phyloP scores from a whole-genome alignment of 2,113 vertebrate species.

The Pachypanchax playfairii region DNA sequence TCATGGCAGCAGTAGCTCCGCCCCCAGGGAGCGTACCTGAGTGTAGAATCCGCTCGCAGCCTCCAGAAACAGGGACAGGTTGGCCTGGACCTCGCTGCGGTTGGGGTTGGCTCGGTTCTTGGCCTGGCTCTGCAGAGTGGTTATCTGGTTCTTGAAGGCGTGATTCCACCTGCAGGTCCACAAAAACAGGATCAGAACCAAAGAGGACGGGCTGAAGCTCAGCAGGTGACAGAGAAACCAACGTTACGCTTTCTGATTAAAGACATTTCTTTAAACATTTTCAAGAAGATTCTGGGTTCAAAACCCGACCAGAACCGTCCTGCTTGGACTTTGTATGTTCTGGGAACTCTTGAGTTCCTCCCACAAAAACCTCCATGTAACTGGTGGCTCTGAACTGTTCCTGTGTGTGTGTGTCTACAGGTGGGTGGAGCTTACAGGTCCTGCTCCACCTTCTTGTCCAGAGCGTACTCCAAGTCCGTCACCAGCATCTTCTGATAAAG shows the following conservation, averaged over 20 bases:
- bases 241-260: no score
- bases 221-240: neutral
- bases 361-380: no score
- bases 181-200: neutral
- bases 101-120: slow-evolving; percentile 99
- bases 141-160: slow-evolving; percentile 99
- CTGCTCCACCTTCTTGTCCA: slow-evolving; percentile 99
- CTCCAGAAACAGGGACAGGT: slow-evolving; percentile 96
- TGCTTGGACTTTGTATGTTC: no score
- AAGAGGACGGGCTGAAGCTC: no score
- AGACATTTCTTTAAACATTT: no score
- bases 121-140: slow-evolving; percentile 97
- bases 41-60: slow-evolving; percentile 99
- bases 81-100: slow-evolving; percentile 97
- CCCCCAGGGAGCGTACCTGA: slow-evolving; percentile 78
- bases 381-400: neutral
- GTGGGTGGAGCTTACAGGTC: slow-evolving; percentile 86
- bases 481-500: slow-evolving; percentile 99
- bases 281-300: neutral
- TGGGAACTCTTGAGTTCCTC: no score
- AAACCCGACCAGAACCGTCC: neutral
- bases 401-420: neutral
- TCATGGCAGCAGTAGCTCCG: no score
- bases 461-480: slow-evolving; percentile 96
- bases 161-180: slow-evolving; percentile 92